phyloP scores from a whole-genome alignment of 2,888 invertebrate genomes.

The Imbricaverruca yamaguchii region DNA sequence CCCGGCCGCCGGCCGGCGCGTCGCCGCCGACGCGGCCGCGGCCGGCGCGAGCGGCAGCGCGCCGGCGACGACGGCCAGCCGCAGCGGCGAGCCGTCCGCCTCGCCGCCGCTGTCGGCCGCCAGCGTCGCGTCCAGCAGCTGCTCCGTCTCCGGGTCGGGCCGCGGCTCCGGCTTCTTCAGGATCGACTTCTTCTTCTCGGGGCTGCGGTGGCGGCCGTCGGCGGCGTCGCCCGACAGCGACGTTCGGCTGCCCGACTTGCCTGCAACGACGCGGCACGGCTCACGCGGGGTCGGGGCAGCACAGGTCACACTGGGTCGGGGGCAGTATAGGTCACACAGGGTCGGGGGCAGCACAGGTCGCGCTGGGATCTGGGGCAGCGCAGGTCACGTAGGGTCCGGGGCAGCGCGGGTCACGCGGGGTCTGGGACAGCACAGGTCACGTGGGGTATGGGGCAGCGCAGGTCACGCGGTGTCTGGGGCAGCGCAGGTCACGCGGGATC shows the following conservation, averaged over 20 bases:
- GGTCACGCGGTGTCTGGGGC: too few species aligned
- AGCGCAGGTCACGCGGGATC: too few species aligned
- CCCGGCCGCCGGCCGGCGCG: constrained; percentile 17
- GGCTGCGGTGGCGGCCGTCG: constrained; percentile 30
- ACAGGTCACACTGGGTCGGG: too few species aligned
- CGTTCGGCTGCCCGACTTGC: constrained; percentile 31
- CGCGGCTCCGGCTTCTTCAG: constrained; percentile 32
- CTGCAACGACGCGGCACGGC: constrained; percentile 25
- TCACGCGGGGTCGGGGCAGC: too few species aligned
- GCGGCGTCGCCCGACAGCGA: constrained; percentile 31
- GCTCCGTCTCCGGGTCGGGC: constrained; percentile 32
- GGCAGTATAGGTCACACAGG: too few species aligned
- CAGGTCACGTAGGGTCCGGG: too few species aligned
- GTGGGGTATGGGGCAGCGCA: too few species aligned
- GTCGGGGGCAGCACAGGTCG: too few species aligned
- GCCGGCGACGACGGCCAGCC: background rate
- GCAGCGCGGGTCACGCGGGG: background rate
- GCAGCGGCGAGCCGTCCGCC: constrained; percentile 9
- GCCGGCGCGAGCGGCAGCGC: background rate
- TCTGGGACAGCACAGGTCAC: too few species aligned
- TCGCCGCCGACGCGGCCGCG: background rate
- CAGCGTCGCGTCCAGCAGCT: constrained; percentile 30
- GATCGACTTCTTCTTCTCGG: constrained; percentile 33
- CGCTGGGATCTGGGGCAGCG: too few species aligned
- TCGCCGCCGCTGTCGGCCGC: constrained; percentile 23